Base-by-base conservation (phyloP, 64 coral and sea anemone genomes). In the Porites australiensis region DNA sequence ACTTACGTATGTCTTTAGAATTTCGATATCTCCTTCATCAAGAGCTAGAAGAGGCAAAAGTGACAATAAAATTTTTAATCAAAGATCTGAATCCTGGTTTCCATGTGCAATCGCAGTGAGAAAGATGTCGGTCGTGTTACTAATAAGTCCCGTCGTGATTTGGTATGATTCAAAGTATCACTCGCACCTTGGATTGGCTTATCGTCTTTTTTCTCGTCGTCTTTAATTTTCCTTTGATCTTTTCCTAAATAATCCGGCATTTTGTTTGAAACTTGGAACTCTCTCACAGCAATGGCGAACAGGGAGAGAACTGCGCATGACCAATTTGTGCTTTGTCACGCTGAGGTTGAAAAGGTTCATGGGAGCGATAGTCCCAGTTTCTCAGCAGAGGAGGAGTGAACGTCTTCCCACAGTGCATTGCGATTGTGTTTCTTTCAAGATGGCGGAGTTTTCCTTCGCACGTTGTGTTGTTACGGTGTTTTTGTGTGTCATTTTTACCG, bases 211-310 rank as follows among this genome's bases (percentile, higher is more conserved):
- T 49, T 58, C 12, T 96, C 98, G 67, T 94, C 89, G 62, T 73
- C 91, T 86, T 79, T 93, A 43, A 93, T 82, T 92, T 94, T 99
- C 62, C 98, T 93, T 94, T 99, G 98, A 79, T 99, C 98, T 93
- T 99, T 99, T 92, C 98, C 98, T 46, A 99, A 82, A 84, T 99
- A 94, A 93, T 99, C 98, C 45, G 98, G 98, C 98, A 99, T 99
- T 75, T 96, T 99, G 64, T 7, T 76, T 2, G 7, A 58, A 2
- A 9, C n/a, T 80, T 59, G 6, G 2, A 14, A 59, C 7, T 60
- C 57, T 88, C 14, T 55, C 86, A 93, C 70, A 37, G 27, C 27
- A 37, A 93, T 93, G 91, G 82, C 77, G 62, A 82, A 85, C 10
- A 59, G 79, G 4, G 4, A 52, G 27, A 2, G 3, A 43, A 86